Base-by-base conservation (phyloP, 2,113 vertebrate species). In the Synodontis membranacea region DNA sequence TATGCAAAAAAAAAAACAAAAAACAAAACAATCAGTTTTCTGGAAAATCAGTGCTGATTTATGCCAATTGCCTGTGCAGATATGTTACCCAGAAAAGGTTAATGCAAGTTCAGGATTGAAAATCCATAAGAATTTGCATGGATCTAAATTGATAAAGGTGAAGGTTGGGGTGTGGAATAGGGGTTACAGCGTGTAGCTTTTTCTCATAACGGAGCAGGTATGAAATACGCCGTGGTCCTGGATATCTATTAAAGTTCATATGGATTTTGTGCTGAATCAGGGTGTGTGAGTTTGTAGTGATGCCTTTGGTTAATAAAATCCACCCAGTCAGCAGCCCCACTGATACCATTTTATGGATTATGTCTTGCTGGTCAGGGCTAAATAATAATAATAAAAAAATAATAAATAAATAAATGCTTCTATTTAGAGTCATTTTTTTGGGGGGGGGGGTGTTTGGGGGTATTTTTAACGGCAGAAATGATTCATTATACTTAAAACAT, bases 91-190 rank as follows among this genome's bases (percentile, higher is more conserved):
- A 37, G 31, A 56, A 80, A 80, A 56, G 76, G 76, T 80, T 56
- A 39, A 37, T 5, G 31, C 9, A 12, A 52, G 7, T 4, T 52
- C 14, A 0, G 11, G 31, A 80, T 80, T 25, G 50, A 80, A 37
- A 80, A 56, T 80, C 50, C 48, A 78, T 78, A 78, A 56, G 50
- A 56, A 80, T 80, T 25, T 80, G 76, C 76, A 80, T 80, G 50
- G n/a, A 25, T 80, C 50, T 12, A 14, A 56, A 11, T 23, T 39
- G 52, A 80, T 56, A 56, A 80, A 80, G 31, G 76, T 80, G 76
- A 80, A 80, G 50, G 76, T 80, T 39, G 37, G 9, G 9, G 75
- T 50, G n/a, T 21, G 3, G 28, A 78, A 78, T 11, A 48, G 11
- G 2, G 28, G 12, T 31, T 76, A 75, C 5, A 3, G 11, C 0